Base-by-base conservation (phyloP, 2,113 vertebrate species). In the Edolisoma coerulescens region DNA sequence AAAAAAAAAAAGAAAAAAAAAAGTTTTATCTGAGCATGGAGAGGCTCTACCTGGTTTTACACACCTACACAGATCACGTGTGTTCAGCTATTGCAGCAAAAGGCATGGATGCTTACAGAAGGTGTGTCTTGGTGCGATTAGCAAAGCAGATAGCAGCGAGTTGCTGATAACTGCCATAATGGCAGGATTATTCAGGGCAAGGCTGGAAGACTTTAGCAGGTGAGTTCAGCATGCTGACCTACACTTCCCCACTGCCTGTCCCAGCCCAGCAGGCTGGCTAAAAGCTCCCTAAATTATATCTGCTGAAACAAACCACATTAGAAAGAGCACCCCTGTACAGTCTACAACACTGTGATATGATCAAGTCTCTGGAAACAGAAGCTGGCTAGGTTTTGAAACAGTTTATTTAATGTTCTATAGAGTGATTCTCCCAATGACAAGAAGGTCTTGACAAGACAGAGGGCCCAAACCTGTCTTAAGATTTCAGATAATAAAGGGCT, bases 151-250 rank as follows among this genome's bases (percentile, higher is more conserved):
- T 7, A 63, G 30, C 50, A 61, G 47, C 27, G 53, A 75, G 37
- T 26, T 18, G 20, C 61, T 56, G 69, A 33, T 71, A 94, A 76
- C 11, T 24, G 6, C 39, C n/a, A 37, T 11, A 70, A 67, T 0
- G 10, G 19, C 6, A 0, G 0, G 41, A 65, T n/a, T 37, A 80
- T 13, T 13, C 0, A 0, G 8, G 13, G 37, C 59, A 87, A 84
- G 35, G 47, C n/a, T 45, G 24, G 49, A 82, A 63, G 21, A 41
- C 1, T 1, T 23, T 32, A 45, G 41, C 41, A 57, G 30, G 0
- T 0, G 4, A 74, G 16, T 26, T 50, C 50, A 89, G 61, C 0
- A 54, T 24, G 47, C 39, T 42, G 26, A 30, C 30, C 37, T 59
- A 57, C 7, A 3, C 9, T 69, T 53, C 22, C 44, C 8, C 50